These are phyloP conservation scores for Lacerta bilineata DNA, from an alignment of 2,797 vertebrate genomes.

Conservation along the genomic window DNA sequence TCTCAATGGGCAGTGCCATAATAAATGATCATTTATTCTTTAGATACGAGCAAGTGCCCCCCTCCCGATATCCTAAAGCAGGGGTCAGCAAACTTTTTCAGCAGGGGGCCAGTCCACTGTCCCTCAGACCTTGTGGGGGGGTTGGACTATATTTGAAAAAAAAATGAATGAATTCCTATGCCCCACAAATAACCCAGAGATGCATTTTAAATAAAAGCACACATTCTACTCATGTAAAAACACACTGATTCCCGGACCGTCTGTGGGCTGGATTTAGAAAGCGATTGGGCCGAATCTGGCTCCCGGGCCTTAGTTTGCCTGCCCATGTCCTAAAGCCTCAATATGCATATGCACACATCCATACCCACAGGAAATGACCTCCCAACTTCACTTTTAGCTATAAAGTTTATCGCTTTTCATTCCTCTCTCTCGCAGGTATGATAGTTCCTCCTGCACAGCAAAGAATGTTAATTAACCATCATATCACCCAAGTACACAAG, in stretches of 20 bases:
- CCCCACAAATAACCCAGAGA: no score
- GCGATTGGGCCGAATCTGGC: no score
- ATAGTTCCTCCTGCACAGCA: constrained; percentile 19
- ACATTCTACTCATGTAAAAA: no score
- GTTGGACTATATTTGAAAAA: no score
- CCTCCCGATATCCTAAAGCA: not conserved
- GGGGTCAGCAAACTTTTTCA: no score
- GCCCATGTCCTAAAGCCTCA: not conserved
- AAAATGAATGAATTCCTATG: no score
- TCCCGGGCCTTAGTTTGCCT: no score
- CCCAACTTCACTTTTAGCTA: constrained; percentile 6
- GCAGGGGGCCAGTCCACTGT: no score
- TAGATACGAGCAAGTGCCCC: not conserved
- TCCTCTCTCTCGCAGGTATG: constrained; percentile 15
- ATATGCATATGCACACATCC: not conserved
- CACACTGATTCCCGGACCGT: no score
- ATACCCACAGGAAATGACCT: not conserved
- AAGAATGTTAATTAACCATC: constrained; percentile 34
- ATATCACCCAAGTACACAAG: constrained; percentile 11
- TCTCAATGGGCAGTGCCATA: not conserved
- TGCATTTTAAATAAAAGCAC: no score
- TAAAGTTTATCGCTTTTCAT: constrained; percentile 14
- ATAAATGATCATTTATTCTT: not conserved
- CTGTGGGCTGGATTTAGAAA: no score
- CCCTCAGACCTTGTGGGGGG: no score